phyloP scores from a whole-genome alignment of 2,888 invertebrate genomes.

The Orchestes rusci region DNA sequence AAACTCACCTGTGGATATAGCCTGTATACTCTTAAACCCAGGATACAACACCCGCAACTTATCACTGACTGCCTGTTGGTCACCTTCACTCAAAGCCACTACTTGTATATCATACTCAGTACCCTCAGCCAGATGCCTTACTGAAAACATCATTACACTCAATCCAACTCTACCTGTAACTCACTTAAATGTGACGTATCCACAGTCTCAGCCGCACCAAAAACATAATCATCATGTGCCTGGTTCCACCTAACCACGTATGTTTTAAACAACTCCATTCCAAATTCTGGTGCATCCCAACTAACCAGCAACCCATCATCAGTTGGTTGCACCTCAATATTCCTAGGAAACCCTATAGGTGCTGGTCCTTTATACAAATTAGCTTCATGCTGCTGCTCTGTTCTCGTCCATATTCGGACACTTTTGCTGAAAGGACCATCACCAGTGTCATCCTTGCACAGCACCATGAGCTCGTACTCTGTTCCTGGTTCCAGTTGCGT shows the following conservation, averaged over 20 bases:
- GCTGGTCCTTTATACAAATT: slow-evolving; percentile 22
- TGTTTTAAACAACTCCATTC: slow-evolving; percentile 49
- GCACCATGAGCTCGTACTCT: slow-evolving; percentile 85
- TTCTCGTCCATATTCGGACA: slow-evolving; percentile 65
- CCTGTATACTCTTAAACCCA: slow-evolving; percentile 61
- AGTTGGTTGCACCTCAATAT: slow-evolving; percentile 63
- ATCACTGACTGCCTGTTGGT: slow-evolving; percentile 56
- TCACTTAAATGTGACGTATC: slow-evolving; percentile 57
- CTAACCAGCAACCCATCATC: slow-evolving; percentile 70
- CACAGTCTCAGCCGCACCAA: slow-evolving; percentile 59
- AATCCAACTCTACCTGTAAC: too few relatives aligned
- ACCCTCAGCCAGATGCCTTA: slow-evolving; percentile 65
- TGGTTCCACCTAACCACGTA: slow-evolving; percentile 64
- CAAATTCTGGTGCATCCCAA: slow-evolving; percentile 61
- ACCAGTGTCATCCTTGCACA: slow-evolving; percentile 78
- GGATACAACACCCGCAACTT: slow-evolving; percentile 61
- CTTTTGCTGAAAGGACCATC: slow-evolving; percentile 88
- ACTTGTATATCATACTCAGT: slow-evolving; percentile 69
- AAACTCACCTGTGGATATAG: slow-evolving; percentile 58
- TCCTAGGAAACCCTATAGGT: slow-evolving; percentile 54
- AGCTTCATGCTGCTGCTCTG: slow-evolving; percentile 28
- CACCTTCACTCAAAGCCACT: slow-evolving; percentile 54
- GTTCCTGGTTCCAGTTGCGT: slow-evolving; percentile 65
- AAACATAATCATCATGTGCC: slow-evolving; percentile 53
- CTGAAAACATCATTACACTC: slow-evolving; percentile 44